phyloP scores from a whole-genome alignment of 2,797 vertebrate genomes.

The Gouania willdenowi region DNA sequence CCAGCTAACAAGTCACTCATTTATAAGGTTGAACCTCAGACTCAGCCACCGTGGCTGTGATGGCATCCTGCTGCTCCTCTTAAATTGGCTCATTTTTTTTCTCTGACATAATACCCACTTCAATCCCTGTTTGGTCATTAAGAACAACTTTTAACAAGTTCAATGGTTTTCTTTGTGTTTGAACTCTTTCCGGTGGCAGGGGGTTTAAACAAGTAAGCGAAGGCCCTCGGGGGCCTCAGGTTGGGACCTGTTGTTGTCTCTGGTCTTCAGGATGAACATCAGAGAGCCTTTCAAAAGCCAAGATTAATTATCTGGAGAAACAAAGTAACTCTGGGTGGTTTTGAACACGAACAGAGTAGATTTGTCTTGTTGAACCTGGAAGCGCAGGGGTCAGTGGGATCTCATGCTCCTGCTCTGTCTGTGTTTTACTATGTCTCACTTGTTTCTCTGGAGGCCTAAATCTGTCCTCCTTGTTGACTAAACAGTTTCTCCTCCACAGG shows the following conservation, averaged over 20 bases:
- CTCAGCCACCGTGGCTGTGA: slow-evolving; percentile 47
- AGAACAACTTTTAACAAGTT: slow-evolving; percentile 50
- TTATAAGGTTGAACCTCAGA: slow-evolving; percentile 48
- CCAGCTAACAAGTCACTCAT: slow-evolving; percentile 52
- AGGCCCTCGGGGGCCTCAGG: slow-evolving; percentile 45
- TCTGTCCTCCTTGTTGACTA: slow-evolving; percentile 21
- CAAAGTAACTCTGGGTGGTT: slow-evolving; percentile 28
- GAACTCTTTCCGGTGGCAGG: slow-evolving; percentile 59
- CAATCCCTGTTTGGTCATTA: slow-evolving; percentile 59
- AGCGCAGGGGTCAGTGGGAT: slow-evolving; percentile 41
- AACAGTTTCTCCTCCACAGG: slow-evolving; percentile 52
- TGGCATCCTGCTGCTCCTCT: slow-evolving; percentile 62
- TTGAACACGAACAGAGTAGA: slow-evolving; percentile 34
- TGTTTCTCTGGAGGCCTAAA: slow-evolving; percentile 33
- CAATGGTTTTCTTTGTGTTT: slow-evolving; percentile 67
- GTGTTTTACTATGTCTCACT: slow-evolving; percentile 25
- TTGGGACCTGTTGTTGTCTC: slow-evolving; percentile 56
- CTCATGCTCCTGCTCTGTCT: slow-evolving; percentile 33
- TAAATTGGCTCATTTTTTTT: slow-evolving; percentile 71
- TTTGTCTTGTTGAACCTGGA: slow-evolving; percentile 40
- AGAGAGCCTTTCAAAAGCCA: slow-evolving; percentile 45
- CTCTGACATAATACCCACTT: slow-evolving; percentile 68
- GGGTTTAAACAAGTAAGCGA: slow-evolving; percentile 47
- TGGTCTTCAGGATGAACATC: slow-evolving; percentile 56
- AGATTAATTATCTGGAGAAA: slow-evolving; percentile 63